phyloP scores from a whole-genome alignment of 2,888 invertebrate genomes.

The Lissonota sp. region DNA sequence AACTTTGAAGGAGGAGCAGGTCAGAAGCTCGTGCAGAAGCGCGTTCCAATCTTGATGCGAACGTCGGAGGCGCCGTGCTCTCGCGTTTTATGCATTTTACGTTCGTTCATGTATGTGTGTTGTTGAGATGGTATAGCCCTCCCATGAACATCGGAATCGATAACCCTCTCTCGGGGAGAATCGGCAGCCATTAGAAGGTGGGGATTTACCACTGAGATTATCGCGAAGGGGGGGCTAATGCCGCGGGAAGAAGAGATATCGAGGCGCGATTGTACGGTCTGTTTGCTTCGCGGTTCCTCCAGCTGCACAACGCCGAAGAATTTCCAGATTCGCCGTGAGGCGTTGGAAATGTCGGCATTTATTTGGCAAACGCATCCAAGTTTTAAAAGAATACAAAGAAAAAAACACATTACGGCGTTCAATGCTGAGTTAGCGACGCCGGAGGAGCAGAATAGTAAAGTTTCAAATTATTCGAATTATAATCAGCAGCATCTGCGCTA shows the following conservation, averaged over 20 bases:
- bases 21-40: slow-evolving; percentile 61
- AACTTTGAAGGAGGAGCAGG: slow-evolving; percentile 57
- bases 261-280: slow-evolving; percentile 58
- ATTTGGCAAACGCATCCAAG: slow-evolving; percentile 38
- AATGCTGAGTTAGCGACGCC: too few species aligned
- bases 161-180: slow-evolving; percentile 57
- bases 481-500: too few species aligned
- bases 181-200: slow-evolving; percentile 68
- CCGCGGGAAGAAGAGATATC: slow-evolving; percentile 63
- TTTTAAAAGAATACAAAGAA: not conserved
- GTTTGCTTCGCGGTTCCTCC: slow-evolving; percentile 38
- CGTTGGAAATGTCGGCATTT: slow-evolving; percentile 37
- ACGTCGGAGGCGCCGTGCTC: slow-evolving; percentile 45
- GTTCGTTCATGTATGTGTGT: slow-evolving; percentile 33
- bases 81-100: slow-evolving; percentile 1
- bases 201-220: slow-evolving; percentile 69
- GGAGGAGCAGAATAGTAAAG: too few species aligned
- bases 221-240: slow-evolving; percentile 61
- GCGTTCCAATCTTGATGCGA: slow-evolving; percentile 67
- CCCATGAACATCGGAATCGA: slow-evolving; percentile 53
- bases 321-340: slow-evolving; percentile 24
- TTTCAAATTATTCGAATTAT: too few species aligned
- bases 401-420: not conserved
- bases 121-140: slow-evolving; percentile 21
- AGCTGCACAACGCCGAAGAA: slow-evolving; percentile 22